Conservation (phyloP, 1,140 invertebrate species). For the Chrysopa pallens region DNA sequence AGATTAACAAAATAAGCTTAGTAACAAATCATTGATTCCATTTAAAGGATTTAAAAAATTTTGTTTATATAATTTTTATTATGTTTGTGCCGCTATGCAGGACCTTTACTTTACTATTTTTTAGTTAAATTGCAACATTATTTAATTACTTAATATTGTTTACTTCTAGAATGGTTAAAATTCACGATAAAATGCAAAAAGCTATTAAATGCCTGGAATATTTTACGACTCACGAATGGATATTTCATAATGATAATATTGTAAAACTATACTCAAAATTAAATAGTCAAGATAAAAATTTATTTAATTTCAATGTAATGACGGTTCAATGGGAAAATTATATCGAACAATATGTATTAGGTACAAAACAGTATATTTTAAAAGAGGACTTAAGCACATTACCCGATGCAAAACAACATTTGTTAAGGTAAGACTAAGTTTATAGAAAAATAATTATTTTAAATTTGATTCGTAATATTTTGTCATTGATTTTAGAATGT, state of each 20-base stretch:
- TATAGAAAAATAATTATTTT: no score
- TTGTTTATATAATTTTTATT: no score
- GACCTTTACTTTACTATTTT: no score
- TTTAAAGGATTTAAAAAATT: no score
- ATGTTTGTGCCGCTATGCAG: no score
- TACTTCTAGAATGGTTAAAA: constrained; percentile 47
- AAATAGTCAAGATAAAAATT: constrained; percentile 10
- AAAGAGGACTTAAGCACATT: constrained; percentile 61
- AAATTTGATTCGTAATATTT: no score
- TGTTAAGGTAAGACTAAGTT: constrained; percentile 35
- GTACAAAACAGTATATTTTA: constrained; percentile 60
- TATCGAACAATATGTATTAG: constrained; percentile 60
- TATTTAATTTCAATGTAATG: constrained; percentile 56
- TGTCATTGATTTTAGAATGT: neutral
- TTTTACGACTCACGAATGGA: constrained; percentile 76
- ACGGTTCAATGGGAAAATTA: constrained; percentile 65
- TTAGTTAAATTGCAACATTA: no score
- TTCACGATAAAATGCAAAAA: constrained; percentile 65
- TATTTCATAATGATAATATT: constrained; percentile 67
- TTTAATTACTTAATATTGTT: constrained; percentile 1
- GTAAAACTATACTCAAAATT: constrained; percentile 36
- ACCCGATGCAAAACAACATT: constrained; percentile 44
- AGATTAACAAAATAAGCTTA: no score
- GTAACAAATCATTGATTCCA: no score
- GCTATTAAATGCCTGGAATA: constrained; percentile 59